Base-by-base conservation (phyloP, 2,888 invertebrate genomes). In the Diaprepes abbreviatus region DNA sequence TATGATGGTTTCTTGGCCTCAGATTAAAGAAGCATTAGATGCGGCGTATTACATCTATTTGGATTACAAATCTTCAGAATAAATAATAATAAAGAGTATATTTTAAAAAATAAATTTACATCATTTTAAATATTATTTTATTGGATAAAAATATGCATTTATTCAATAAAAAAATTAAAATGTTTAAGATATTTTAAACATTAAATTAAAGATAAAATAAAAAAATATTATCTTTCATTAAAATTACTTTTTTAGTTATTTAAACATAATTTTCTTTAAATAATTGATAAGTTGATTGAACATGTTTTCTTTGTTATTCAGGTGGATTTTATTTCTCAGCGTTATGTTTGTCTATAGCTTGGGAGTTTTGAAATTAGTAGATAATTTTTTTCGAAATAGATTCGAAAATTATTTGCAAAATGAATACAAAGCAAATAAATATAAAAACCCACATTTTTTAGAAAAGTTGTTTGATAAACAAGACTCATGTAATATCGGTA, bases 301-400 rank as follows among this genome's bases (percentile, higher is more conserved):
- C 76, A 92, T 92, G 92, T 82, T 93, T 73, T 88, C 87, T 0
- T 79, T 90, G 36, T 78, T 89, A 38, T 86, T 92, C 75, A 89
- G 92, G 73, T 86, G 90, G 10, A 80, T 91, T 67, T 86, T 92
- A 75, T 87, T 93, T 1, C 74, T 93, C 3, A 86, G 89, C 35
- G 85, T 93, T n/a, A 86, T 94, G 75, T 84, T 89, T 64, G 92
- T 91, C 90, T 93, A 93, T 82, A 90, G 90, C 59, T 78, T 88
- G 28, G 89, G 88, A 73, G 87, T 93, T 60, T 90, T 92, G 88
- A 89, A 87, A 74, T 85, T 92, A 85, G 92, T 93, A 76, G 90
- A 92, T 73, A 88, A 88, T 73, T 92, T 93, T 82, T 94, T 93
- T 80, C 89, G 89, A 73, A 87, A 87, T 38, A 90, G 92, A 83